Evolutionary conservation across 2,888 invertebrate species (phyloP).

Genomic region (Timema cristinae): DNA sequence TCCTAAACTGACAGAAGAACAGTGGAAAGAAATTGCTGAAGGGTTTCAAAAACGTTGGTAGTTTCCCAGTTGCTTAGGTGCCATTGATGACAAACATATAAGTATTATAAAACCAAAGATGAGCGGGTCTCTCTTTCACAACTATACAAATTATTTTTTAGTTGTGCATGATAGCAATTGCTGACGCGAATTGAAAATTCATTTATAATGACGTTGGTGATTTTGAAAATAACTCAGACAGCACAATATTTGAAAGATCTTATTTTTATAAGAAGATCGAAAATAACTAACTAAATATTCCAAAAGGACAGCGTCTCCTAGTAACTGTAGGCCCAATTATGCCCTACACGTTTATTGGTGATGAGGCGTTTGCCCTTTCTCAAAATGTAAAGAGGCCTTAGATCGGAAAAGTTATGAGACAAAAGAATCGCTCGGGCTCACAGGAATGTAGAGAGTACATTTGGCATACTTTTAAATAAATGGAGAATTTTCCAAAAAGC

Average conservation of each 20-base stretch:
- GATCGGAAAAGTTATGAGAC: neutral
- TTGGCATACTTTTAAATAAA: constrained; percentile 10
- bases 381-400: neutral
- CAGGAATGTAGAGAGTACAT: constrained; percentile 4
- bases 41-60: neutral
- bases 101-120: constrained; percentile 2
- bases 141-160: constrained; percentile 1
- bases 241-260: constrained; percentile 1
- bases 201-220: neutral
- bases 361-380: neutral
- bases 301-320: neutral
- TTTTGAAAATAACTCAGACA: neutral
- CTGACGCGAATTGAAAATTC: neutral
- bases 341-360: neutral
- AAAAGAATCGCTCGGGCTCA: neutral
- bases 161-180: neutral
- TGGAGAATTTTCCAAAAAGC: neutral
- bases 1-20: too few species aligned
- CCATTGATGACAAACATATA: neutral
- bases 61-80: constrained; percentile 5
- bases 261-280: neutral
- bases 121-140: constrained; percentile 11
- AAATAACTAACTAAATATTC: neutral
- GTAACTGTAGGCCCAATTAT: neutral
- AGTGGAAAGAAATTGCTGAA: neutral